A percentile compares a stretch with the other conserved stretches of the same genome.
Evolutionary conservation across 2,797 vertebrate species (phyloP).

Genomic region (Pogonophryne albipinna): DNA sequence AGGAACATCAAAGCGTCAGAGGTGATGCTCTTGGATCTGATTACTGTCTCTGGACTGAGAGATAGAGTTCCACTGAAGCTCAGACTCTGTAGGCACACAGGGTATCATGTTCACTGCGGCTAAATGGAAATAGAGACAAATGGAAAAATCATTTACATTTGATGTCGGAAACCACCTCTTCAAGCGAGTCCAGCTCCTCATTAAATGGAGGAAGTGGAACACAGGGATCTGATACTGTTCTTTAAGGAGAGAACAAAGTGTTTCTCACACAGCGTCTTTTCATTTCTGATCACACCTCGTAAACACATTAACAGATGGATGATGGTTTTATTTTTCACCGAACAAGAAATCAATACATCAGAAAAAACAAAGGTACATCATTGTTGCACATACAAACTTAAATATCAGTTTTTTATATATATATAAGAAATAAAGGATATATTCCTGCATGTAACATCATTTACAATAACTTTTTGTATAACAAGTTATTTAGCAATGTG

Average conservation of each 20-base stretch:
- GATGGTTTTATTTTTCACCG: no score
- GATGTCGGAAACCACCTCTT: conserved; percentile 15
- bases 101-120: no score
- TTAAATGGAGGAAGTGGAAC: conserved; percentile 11
- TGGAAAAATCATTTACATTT: conserved; percentile 38
- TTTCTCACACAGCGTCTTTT: conserved; percentile 8
- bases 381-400: no score
- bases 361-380: no score
- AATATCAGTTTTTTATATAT: no score
- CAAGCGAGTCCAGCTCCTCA: background rate
- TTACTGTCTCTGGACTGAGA: conserved; percentile 47
- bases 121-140: conserved; percentile 46
- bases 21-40: conserved; percentile 38
- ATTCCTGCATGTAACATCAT: no score
- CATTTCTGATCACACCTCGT: conserved; percentile 14
- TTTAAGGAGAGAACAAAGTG: conserved; percentile 10
- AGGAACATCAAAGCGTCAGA: conserved; percentile 8
- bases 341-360: no score
- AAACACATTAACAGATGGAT: no score
- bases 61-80: conserved; percentile 58
- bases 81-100: conserved; percentile 37
- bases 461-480: no score
- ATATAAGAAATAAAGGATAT: no score
- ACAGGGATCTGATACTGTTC: conserved; percentile 12
- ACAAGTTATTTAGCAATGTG: no score